Base-by-base conservation (phyloP, 2,888 invertebrate species). In the Lordiphosa andalusiaca region DNA sequence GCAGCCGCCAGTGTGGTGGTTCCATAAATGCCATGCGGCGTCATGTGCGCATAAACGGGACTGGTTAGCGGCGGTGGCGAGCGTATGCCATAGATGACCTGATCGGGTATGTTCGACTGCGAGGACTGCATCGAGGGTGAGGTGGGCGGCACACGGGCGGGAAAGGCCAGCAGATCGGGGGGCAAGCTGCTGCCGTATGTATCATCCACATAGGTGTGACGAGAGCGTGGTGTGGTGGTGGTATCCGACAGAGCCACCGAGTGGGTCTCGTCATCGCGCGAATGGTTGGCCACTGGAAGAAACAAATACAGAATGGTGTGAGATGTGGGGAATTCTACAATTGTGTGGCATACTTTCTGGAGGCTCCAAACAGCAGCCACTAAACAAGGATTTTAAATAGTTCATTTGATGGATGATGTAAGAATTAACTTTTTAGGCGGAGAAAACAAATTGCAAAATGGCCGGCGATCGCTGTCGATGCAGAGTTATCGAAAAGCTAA, bases 141-240 rank as follows among this genome's bases (percentile, higher is more conserved):
- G 5, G 86, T 87, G 83, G 94, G 94, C 0, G 92, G 91, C 47
- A 92, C 92, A 71, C 93, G 91, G 0, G 93, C 91, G 3, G 94
- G 94, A 88, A 96, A 96, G 1, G 96, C 93, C 63, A 96, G 90
- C 7, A 96, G 91, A 87, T 96, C 96, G 0, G 96, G 96, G 19
- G 95, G 95, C 86, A 95, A 93, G 19, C 93, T 93, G 10, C 92
- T 91, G 40, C 92, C 91, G 60, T 91, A 91, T 9, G 88, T 87
- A 55, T 90, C 90, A 49, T 90, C 90, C 33, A 90, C 87, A 48
- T 88, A 90, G 33, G 89, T 89, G 67, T 88, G 87, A 0, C 90
- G 86, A n/a, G 91, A 91, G 42, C 92, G 88, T 30, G 91, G 91
- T 33, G 91, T 89, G 19, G 72, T 70, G 19, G 84, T 86, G 48